phyloP scores from a whole-genome alignment of 2,113 vertebrate species.

The Xiphias gladius region DNA sequence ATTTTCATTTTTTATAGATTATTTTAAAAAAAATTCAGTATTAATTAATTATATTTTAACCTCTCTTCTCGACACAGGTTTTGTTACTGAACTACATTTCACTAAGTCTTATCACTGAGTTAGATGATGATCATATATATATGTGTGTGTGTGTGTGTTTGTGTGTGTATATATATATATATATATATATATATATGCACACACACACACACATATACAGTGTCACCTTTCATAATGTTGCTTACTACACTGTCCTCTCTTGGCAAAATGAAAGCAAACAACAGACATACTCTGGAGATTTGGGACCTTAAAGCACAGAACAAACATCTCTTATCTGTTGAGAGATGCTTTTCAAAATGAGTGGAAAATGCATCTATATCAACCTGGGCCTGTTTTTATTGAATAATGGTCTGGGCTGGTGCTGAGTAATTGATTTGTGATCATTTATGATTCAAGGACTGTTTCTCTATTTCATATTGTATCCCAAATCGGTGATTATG shows the following conservation, averaged over 20 bases:
- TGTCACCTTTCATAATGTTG: constrained; percentile 54
- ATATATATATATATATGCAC: constrained; percentile 49
- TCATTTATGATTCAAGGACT: constrained; percentile 41
- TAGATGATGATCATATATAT: constrained; percentile 65
- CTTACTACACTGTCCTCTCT: constrained; percentile 41
- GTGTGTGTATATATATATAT: constrained; percentile 47
- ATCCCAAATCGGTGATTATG: constrained; percentile 57
- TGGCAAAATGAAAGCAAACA: constrained; percentile 9
- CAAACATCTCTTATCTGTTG: constrained; percentile 38
- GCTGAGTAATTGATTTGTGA: constrained; percentile 56
- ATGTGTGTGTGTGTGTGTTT: constrained; percentile 36
- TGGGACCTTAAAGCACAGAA: constrained; percentile 72
- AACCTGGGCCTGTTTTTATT: constrained; percentile 53
- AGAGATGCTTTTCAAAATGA: constrained; percentile 42
- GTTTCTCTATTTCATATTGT: constrained; percentile 41
- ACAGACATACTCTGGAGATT: constrained; percentile 49
- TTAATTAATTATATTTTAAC: constrained; percentile 80
- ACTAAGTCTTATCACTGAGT: constrained; percentile 83
- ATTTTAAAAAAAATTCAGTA: constrained; percentile 80
- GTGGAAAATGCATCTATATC: constrained; percentile 39
- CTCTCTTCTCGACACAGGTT: constrained; percentile 63
- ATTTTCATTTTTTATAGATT: constrained; percentile 67
- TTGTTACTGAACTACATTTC: constrained; percentile 75
- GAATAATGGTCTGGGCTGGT: constrained; percentile 39
- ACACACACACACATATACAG: constrained; percentile 20